phyloP scores from a whole-genome alignment of 92 coral and sea anemone genomes.

The Bergia sp. region DNA sequence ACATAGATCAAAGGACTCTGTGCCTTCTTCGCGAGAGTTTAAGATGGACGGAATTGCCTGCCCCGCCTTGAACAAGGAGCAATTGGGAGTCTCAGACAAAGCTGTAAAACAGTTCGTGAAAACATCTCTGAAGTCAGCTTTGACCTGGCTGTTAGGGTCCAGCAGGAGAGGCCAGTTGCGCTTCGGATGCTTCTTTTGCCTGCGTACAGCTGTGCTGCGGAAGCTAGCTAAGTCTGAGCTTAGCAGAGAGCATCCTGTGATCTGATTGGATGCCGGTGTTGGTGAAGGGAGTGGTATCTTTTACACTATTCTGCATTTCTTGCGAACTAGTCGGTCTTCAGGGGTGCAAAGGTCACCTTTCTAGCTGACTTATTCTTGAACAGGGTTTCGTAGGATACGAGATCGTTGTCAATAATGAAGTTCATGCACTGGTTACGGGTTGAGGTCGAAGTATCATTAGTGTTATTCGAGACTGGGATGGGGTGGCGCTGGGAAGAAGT shows the following conservation, averaged over 20 bases:
- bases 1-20: constrained; percentile 4
- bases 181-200: background rate
- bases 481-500: no score
- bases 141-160: background rate
- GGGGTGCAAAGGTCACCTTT: background rate
- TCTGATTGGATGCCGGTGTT: constrained; percentile 1
- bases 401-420: background rate
- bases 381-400: background rate
- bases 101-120: background rate
- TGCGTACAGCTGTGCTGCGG: background rate
- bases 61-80: constrained; percentile 8
- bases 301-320: background rate
- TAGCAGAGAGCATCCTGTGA: background rate
- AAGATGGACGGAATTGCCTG: background rate
- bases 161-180: background rate
- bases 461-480: no score
- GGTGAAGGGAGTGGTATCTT: background rate
- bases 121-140: background rate
- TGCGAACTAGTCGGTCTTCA: background rate
- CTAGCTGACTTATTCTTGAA: background rate
- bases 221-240: background rate
- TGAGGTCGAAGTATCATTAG: no score
- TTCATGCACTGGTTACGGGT: background rate
- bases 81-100: background rate
- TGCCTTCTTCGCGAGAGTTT: background rate